Evolutionary conservation across 2,113 vertebrate genomes (phyloP), one percentile per base, ranked within the genome.

Genomic region (Cebidichthys violaceus): DNA sequence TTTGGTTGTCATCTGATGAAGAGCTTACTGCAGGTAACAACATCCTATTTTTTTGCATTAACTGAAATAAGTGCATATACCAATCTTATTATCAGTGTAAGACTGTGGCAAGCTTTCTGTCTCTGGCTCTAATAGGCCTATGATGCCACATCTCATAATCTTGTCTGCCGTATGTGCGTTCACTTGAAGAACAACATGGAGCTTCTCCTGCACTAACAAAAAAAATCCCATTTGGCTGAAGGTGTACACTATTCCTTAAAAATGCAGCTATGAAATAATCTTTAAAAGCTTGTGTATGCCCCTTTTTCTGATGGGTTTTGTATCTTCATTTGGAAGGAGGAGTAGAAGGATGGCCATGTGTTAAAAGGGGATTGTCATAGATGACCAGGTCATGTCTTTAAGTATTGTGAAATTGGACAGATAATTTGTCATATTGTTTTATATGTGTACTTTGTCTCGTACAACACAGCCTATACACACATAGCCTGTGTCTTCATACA

Each of bases 391-490:
- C 14, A 11, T 27, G 73, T 78, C 89, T 92, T 91, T 81, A 92
- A 86, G 85, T 94, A 92, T 93, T 95, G 90, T 95, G 93, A 83
- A 94, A 94, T 93, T 94, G 93, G 95, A 95, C 94, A 18, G 15
- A 33, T 61, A 31, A 60, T 61, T 0, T 29, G 59, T 17, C 13
- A 31, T 8, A 9, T 61, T 61, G 59, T 61, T 61, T 33, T 33
- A 61, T 33, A 33, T 7, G 9, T 57, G n/a, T 57, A 57, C 54
- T 57, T 57, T 52, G 50, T 52, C 50, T 52, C 22, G 8, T 92
- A 93, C 90, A 93, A 22, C 50, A 52, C 5, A 2, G 61, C 33
- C 17, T 64, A 59, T 55, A 24, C 13, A 57, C 7, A 31, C 29
- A 2, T 17, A 11, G 4, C 11, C 27, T 55, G 61, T 22, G 8